phyloP scores from a whole-genome alignment of 2,888 invertebrate genomes.

The Dexiosoma caninum region DNA sequence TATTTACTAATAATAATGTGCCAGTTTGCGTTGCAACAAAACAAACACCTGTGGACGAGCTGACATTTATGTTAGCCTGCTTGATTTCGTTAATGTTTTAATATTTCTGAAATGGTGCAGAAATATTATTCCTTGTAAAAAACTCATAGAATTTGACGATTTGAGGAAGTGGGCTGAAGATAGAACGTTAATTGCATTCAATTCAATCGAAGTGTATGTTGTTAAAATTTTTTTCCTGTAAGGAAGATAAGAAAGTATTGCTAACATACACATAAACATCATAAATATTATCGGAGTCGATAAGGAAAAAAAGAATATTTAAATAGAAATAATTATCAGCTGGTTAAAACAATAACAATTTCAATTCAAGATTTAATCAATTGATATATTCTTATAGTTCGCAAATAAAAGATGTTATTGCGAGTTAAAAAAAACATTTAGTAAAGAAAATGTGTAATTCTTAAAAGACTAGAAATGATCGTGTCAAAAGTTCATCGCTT shows the following conservation, averaged over 20 bases:
- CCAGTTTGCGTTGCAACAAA: too few relatives aligned
- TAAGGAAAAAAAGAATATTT: neutral
- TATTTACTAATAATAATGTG: too few relatives aligned
- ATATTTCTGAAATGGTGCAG: too few relatives aligned
- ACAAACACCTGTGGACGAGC: too few relatives aligned
- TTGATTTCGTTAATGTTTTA: too few relatives aligned
- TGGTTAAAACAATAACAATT: neutral
- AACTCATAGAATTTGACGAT: too few relatives aligned
- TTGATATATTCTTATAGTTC: conserved; percentile 12
- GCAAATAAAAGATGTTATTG: conserved; percentile 9
- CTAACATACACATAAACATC: neutral
- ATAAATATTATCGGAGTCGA: neutral
- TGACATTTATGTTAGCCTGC: too few relatives aligned
- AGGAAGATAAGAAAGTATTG: conserved; percentile 3
- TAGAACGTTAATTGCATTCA: neutral
- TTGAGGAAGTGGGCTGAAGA: too few relatives aligned
- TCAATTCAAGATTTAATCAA: conserved; percentile 26
- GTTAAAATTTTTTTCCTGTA: neutral
- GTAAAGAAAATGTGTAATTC: too few relatives aligned
- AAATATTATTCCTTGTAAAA: too few relatives aligned
- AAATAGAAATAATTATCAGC: neutral
- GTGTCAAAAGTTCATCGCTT: too few relatives aligned
- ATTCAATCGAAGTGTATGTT: neutral
- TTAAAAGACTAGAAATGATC: too few relatives aligned
- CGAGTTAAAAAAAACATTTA: neutral